A percentile compares a stretch with the other conserved stretches of the same genome.
phyloP scores from a whole-genome alignment of 2,888 invertebrate species.

The Lepidocyrtinus sp. region DNA sequence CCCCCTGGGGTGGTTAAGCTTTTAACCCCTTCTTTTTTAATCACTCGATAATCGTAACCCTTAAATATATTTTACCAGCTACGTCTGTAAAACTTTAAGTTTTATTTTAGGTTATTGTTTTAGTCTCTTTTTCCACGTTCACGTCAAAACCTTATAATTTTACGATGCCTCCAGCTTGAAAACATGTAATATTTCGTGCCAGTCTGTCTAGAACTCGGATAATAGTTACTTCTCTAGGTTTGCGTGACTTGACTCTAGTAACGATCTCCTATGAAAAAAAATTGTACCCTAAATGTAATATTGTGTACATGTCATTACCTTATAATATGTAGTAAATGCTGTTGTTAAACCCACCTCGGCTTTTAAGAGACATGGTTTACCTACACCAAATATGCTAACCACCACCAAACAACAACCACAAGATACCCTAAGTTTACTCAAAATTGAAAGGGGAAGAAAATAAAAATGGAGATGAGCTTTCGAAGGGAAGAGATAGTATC shows the following conservation, averaged over 20 bases:
- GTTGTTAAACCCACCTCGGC: not conserved
- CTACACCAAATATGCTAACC: not conserved
- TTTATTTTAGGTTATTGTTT: too few species aligned
- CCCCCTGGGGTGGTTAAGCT: too few species aligned
- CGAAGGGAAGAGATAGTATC: not conserved
- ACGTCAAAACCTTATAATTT: too few species aligned
- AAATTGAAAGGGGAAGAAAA: not conserved
- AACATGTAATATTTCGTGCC: not conserved
- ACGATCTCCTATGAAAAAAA: not conserved
- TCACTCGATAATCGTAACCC: too few species aligned
- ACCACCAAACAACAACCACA: not conserved
- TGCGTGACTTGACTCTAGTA: slow-evolving; percentile 18
- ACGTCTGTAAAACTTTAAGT: too few species aligned
- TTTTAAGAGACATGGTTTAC: not conserved
- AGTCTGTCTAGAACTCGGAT: not conserved
- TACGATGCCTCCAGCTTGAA: not conserved
- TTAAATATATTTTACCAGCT: too few species aligned
- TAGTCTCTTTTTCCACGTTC: too few species aligned
- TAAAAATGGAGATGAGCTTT: not conserved
- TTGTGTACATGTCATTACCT: not conserved
- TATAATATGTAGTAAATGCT: not conserved
- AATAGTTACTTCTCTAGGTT: not conserved
- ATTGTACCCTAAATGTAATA: not conserved
- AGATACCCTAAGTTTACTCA: not conserved
- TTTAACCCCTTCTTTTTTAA: too few species aligned